Conservation (phyloP, 2,797 vertebrate species). For the Trichosurus vulpecula region DNA sequence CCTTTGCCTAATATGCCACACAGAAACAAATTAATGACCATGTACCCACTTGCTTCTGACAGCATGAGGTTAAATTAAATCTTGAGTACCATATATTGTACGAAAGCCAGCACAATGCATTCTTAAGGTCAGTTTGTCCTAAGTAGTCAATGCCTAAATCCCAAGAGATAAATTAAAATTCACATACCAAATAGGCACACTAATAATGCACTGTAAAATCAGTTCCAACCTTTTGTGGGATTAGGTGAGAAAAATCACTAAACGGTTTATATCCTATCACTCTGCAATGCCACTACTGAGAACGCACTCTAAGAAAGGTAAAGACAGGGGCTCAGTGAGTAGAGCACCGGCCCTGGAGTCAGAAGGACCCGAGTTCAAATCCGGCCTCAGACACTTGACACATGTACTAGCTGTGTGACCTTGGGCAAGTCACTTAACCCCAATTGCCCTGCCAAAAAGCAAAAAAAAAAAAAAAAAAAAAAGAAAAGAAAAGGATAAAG, state of each 20-base stretch:
- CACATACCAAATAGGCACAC: not conserved
- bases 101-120: not conserved
- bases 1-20: not conserved
- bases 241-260: not conserved
- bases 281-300: not conserved
- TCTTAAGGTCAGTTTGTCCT: not conserved
- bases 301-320: not conserved
- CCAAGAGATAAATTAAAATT: not conserved
- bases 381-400: too few relatives aligned
- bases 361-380: too few relatives aligned
- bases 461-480: too few relatives aligned
- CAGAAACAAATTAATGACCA: not conserved
- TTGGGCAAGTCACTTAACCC: too few relatives aligned
- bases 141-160: not conserved
- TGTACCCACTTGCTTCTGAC: not conserved
- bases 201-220: not conserved
- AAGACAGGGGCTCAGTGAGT: too few relatives aligned
- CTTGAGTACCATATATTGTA: not conserved
- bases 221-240: not conserved
- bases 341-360: too few relatives aligned
- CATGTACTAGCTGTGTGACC: too few relatives aligned
- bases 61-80: not conserved
- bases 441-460: too few relatives aligned
- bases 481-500: too few relatives aligned
- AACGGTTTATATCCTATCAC: not conserved